These are phyloP conservation scores for Verasper variegatus DNA, from an alignment of 2,113 vertebrate genomes.

Conservation along the genomic window DNA sequence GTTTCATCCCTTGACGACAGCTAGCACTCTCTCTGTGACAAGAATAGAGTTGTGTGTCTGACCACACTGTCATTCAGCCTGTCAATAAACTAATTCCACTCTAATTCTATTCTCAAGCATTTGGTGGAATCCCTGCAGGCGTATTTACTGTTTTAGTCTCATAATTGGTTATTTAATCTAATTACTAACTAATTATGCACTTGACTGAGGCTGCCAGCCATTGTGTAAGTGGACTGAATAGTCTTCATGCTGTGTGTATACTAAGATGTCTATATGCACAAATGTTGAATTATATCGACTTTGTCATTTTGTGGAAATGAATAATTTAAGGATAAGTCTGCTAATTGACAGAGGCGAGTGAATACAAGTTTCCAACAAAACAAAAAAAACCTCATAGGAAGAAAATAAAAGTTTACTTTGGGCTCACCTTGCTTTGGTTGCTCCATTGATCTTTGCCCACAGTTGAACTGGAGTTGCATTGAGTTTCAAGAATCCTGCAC, in stretches of 20 bases:
- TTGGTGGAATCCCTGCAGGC: constrained; percentile 74
- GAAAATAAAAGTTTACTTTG: not conserved
- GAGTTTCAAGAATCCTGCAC: not conserved
- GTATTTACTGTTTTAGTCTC: constrained; percentile 82
- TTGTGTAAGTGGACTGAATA: constrained; percentile 69
- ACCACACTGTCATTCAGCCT: constrained; percentile 71
- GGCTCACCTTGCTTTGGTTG: not conserved
- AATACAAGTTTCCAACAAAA: constrained; percentile 47
- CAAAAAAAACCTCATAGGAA: constrained; percentile 1
- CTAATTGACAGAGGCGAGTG: constrained; percentile 63
- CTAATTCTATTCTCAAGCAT: constrained; percentile 76
- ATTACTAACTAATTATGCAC: constrained; percentile 80
- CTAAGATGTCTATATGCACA: constrained; percentile 58
- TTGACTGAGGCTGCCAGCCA: constrained; percentile 75
- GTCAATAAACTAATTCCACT: constrained; percentile 79
- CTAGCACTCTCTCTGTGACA: constrained; percentile 26
- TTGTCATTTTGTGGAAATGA: constrained; percentile 62
- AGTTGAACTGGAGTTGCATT: not conserved
- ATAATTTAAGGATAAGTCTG: constrained; percentile 51
- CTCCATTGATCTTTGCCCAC: too few relatives aligned
- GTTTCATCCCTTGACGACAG: constrained; percentile 9
- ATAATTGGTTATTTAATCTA: constrained; percentile 84
- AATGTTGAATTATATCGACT: constrained; percentile 61
- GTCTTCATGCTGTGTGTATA: constrained; percentile 50
- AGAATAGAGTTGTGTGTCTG: constrained; percentile 58